Evolutionary conservation across 2,113 vertebrate species (phyloP), one percentile per base, ranked within the genome.

Genomic region (Carassius carassius): DNA sequence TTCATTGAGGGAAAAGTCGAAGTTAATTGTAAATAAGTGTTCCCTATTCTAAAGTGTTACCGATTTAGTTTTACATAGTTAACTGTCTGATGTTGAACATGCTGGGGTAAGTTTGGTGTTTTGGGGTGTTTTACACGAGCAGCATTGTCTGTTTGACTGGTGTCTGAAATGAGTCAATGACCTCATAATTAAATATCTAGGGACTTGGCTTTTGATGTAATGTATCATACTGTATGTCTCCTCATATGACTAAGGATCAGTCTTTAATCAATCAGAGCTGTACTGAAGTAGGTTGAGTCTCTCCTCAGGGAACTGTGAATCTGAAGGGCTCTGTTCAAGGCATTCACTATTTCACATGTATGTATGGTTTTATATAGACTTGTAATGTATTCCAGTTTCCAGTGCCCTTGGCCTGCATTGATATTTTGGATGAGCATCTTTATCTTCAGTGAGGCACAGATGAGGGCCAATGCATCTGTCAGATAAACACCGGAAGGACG

Each of bases 211-310:
- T 2, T 1, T 69, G 13, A 67, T 65, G 1, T 41, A 13, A 23
- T 47, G 3, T 1, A 74, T n/a, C 2, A 3, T 1, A 74, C n/a
- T 2, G 6, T 21, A n/a, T 37, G 17, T 70, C 17, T 25, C 70
- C 11, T 73, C 19, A 44, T 13, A 10, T n/a, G 35, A 44, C 37
- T 44, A 23, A 8, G 14, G 63, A 32, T 67, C 63, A 67, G 25
- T 32, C 5, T n/a, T 49, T 47, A 44, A 74, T 74, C 72, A 74
- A 16, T 49, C 72, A 49, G 41, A 49, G 13, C 6, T 5, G 6
- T 49, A 14, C 72, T 74, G 72, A 74, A 47, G n/a, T 74, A 74
- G 41, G n/a, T 25, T 25, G 72, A 74, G 44, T 49, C 72, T 13
- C 37, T 49, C 44, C 41, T 44, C 41, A 44, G 41, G 72, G 44